A percentile compares a stretch with the other conserved stretches of the same genome.
Evolutionary conservation across 2,888 invertebrate genomes (phyloP).

Genomic region (Cryptophagus acutangulus): DNA sequence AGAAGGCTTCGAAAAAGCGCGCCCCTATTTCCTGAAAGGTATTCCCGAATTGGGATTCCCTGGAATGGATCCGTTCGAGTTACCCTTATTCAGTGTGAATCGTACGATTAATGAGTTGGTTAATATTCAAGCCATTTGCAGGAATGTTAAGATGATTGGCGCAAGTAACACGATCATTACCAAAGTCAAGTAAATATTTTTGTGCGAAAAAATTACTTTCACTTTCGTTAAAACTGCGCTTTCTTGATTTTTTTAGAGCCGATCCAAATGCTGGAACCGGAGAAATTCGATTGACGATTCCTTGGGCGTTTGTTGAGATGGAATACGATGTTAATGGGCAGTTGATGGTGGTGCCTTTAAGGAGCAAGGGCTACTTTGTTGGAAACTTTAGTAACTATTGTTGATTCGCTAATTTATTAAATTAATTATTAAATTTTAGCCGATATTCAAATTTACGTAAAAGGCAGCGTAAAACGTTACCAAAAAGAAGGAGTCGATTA

Average conservation of each 20-base stretch:
- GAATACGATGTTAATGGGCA: conserved; percentile 54
- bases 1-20: conserved; percentile 55
- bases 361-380: conserved; percentile 51
- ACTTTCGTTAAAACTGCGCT: background rate
- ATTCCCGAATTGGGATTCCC: conserved; percentile 67
- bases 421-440: conserved; percentile 22
- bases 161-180: conserved; percentile 60
- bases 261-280: conserved; percentile 48
- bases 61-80: conserved; percentile 62
- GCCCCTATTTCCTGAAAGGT: conserved; percentile 56
- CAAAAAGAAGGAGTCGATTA: conserved; percentile 58
- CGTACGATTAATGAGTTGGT: conserved; percentile 63
- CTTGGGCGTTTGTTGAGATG: conserved; percentile 48
- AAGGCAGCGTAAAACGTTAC: conserved; percentile 55
- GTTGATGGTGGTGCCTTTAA: conserved; percentile 50
- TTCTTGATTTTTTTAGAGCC: conserved; percentile 39
- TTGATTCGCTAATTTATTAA: background rate
- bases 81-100: conserved; percentile 65
- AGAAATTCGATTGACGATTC: conserved; percentile 47
- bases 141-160: conserved; percentile 60
- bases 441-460: conserved; percentile 56
- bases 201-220: conserved; percentile 1
- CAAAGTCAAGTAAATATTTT: conserved; percentile 55
- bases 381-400: conserved; percentile 51
- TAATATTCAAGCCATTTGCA: conserved; percentile 61